These are phyloP conservation scores for Orchestes rusci DNA, from an alignment of 2,888 invertebrate species.

Conservation along the genomic window DNA sequence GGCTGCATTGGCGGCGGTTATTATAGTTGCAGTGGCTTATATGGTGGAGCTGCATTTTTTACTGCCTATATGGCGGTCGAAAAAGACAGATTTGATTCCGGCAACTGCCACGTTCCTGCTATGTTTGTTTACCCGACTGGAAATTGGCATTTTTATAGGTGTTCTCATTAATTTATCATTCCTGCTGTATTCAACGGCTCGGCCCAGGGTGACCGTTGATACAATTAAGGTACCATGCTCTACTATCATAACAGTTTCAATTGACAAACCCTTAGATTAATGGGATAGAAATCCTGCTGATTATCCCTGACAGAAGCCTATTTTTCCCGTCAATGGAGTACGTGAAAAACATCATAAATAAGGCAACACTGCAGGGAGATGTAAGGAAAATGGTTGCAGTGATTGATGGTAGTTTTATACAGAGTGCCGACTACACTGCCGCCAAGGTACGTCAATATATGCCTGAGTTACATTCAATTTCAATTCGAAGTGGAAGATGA, in stretches of 20 bases:
- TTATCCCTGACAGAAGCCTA: conserved; percentile 56
- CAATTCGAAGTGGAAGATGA: too few relatives aligned
- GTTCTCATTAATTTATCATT: conserved; percentile 56
- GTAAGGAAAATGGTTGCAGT: conserved; percentile 54
- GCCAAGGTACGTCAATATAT: conserved; percentile 49
- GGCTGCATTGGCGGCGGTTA: conserved; percentile 61
- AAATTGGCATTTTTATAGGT: conserved; percentile 61
- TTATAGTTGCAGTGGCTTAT: conserved; percentile 64
- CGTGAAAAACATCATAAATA: conserved; percentile 60
- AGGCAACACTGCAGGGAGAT: conserved; percentile 55
- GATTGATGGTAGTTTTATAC: conserved; percentile 55
- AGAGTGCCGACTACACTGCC: conserved; percentile 60
- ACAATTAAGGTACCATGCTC: conserved; percentile 50
- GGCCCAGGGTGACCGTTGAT: conserved; percentile 54
- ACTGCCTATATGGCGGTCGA: conserved; percentile 58
- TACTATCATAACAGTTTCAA: too few relatives aligned
- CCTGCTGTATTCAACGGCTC: conserved; percentile 55
- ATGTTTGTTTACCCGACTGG: conserved; percentile 57
- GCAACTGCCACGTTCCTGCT: conserved; percentile 57
- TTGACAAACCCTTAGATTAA: too few relatives aligned
- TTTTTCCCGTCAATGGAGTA: conserved; percentile 61
- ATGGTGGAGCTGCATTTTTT: conserved; percentile 60
- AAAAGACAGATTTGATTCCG: conserved; percentile 60
- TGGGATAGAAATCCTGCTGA: conserved; percentile 51
- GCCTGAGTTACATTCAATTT: too few relatives aligned